Evolutionary conservation across 2,797 vertebrate species (phyloP).

Genomic region (Aeoliscus strigatus): DNA sequence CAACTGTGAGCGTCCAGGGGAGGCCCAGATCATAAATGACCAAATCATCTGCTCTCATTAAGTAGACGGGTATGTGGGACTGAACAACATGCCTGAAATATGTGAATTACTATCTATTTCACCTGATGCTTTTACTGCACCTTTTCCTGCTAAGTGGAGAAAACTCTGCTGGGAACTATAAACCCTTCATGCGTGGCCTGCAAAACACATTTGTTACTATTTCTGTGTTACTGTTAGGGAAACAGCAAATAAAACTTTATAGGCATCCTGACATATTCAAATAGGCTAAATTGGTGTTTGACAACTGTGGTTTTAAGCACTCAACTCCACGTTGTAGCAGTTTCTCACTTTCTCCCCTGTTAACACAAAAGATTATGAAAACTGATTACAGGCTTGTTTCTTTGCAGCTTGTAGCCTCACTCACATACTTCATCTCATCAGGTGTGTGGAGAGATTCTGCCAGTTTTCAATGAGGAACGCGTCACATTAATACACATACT

Average conservation of each 20-base stretch:
- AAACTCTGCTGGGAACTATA: not conserved
- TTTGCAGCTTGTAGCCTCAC: constrained; percentile 8
- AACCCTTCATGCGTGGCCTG: constrained; percentile 1
- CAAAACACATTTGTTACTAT: not conserved
- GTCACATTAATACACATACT: too few relatives aligned
- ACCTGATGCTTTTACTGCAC: not conserved
- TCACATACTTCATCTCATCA: constrained; percentile 15
- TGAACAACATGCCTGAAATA: constrained; percentile 10
- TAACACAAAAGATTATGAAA: constrained; percentile 16
- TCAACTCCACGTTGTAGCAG: constrained; percentile 17
- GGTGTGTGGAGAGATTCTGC: constrained; percentile 8
- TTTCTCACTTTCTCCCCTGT: constrained; percentile 11
- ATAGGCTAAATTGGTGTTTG: constrained; percentile 10
- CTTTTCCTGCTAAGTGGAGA: not conserved
- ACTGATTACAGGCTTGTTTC: constrained; percentile 18
- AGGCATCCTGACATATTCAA: constrained; percentile 11
- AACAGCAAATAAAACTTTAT: constrained; percentile 3
- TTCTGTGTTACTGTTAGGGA: constrained; percentile 7
- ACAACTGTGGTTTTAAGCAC: constrained; percentile 6
- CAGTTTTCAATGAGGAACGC: too few relatives aligned
- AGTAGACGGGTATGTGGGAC: constrained; percentile 29
- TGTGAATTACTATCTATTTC: not conserved
- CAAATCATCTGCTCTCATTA: constrained; percentile 53
- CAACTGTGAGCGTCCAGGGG: constrained; percentile 41
- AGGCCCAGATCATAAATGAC: constrained; percentile 47